Percentiles rank a stretch among this genome's conserved stretches.
Conservation (phyloP, 2,113 vertebrate species). For the Dendropsophus ebraccatus region DNA sequence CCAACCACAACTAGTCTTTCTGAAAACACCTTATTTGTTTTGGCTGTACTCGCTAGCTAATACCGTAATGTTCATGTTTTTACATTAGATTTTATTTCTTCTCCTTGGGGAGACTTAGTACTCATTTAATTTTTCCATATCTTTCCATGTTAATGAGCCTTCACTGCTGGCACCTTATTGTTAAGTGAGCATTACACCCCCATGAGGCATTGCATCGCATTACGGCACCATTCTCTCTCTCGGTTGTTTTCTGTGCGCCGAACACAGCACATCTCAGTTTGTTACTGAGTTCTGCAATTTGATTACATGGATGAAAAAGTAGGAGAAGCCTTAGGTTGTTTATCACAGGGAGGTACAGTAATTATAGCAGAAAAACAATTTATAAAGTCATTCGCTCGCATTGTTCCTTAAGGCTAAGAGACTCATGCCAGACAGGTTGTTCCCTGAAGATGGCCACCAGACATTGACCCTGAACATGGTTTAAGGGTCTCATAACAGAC, state of each 20-base stretch:
- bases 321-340: neutral
- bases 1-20: neutral
- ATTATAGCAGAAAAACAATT: neutral
- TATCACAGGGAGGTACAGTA: neutral
- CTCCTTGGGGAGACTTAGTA: neutral
- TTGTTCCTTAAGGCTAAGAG: neutral
- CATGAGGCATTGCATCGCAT: neutral
- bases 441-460: no score
- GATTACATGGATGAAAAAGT: neutral
- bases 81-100: neutral
- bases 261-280: neutral
- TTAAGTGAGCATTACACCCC: neutral
- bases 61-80: neutral
- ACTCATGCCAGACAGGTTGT: neutral
- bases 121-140: conserved; percentile 8
- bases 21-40: neutral
- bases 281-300: conserved; percentile 2
- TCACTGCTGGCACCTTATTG: neutral
- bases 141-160: conserved; percentile 18
- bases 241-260: neutral
- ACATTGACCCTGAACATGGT: no score
- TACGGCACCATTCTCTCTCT: neutral
- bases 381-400: neutral
- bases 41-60: neutral
- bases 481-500: no score